Evolutionary conservation across 2,797 vertebrate genomes (phyloP).

Genomic region (Anniella stebbinsi): DNA sequence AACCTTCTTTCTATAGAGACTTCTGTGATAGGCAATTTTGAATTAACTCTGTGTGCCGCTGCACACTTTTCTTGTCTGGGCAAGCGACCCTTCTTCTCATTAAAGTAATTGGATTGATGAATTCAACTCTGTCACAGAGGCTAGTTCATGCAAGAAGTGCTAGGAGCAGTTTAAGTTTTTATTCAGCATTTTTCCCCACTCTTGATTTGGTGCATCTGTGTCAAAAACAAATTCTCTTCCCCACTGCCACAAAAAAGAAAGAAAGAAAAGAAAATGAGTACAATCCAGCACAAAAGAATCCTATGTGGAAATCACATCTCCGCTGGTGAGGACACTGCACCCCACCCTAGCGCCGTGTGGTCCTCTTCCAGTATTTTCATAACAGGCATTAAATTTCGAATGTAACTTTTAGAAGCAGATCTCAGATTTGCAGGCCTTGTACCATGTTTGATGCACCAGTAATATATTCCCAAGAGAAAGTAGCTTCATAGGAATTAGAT

Average conservation of each 20-base stretch:
- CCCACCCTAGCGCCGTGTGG: not conserved
- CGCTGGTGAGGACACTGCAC: not conserved
- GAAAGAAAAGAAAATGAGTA: too few relatives aligned
- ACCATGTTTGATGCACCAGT: conserved; percentile 34
- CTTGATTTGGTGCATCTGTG: not conserved
- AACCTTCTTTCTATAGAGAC: not conserved
- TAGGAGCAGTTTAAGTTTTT: not conserved
- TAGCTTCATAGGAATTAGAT: conserved; percentile 43
- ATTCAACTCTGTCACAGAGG: not conserved
- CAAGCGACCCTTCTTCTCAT: not conserved
- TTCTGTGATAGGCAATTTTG: not conserved
- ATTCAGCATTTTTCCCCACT: not conserved
- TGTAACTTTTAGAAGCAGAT: not conserved
- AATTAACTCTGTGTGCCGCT: not conserved
- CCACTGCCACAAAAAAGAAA: too few relatives aligned
- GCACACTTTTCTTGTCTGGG: not conserved
- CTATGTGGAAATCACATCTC: not conserved
- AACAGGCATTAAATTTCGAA: not conserved
- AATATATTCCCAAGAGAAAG: not conserved
- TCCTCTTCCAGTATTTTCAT: not conserved
- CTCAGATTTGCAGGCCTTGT: not conserved
- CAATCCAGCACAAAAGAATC: not conserved
- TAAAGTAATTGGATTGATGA: not conserved
- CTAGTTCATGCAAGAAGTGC: not conserved
- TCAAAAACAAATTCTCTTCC: not conserved